Base-by-base conservation (phyloP, 2,888 invertebrate genomes). In the Acleris laterana region DNA sequence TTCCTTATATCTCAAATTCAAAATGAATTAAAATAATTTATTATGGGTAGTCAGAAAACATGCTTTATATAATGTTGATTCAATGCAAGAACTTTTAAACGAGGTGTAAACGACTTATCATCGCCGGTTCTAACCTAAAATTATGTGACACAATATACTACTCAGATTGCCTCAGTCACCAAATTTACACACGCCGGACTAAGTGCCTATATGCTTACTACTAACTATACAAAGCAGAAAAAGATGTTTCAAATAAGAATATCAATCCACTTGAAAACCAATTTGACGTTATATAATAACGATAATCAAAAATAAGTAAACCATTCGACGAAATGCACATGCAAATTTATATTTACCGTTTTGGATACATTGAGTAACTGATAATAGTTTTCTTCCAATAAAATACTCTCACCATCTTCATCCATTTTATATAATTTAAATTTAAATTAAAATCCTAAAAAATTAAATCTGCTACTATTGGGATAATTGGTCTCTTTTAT, bases 341-440 rank as follows among this genome's bases (percentile, higher is more conserved):
- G 68, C 65, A 60, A 69, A 53, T 38, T 44, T 9, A 84, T 86
- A 88, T 94, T 95, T 94, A 97, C 98, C 93, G 96, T 95, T 93
- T 95, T 96, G 9, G 97, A 94, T 70, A 98, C 94, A 93, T 98
- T 98, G 62, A 98, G 93, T 86, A 97, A 96, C 69, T 97, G 95
- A 85, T 98, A 98, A 88, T 96, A 98, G 90, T 98, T 97, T 79
- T 97, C 97, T 88, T 97, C 96, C 67, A 95, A 86, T 68, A 94
- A 84, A 84, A 93, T 94, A 77, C 94, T 95, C 73, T 96, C 96
- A 55, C 94, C 94, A 79, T 96, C 95, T 78, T 94, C 94, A 81
- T 95, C 95, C 95, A 96, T 95, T 82, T 78, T 83, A 73, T 69
- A 71, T 59, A 70, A 70, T 72, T 70, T 74, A 69, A 69, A 72